phyloP scores from a whole-genome alignment of 2,797 vertebrate species.

The Setipinna tenuifilis region DNA sequence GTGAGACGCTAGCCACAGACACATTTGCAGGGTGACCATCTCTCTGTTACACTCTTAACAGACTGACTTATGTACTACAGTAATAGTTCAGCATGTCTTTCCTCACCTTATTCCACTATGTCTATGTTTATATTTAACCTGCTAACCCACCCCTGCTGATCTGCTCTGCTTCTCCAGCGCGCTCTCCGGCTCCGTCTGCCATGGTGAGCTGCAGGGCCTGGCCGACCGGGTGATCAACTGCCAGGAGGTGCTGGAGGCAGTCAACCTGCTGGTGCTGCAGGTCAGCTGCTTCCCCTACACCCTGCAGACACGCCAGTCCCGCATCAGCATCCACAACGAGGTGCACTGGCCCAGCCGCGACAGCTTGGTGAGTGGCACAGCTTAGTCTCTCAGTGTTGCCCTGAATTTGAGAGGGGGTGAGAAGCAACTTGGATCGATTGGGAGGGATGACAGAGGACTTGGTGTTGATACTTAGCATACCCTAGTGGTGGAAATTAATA shows the following conservation, averaged over 20 bases:
- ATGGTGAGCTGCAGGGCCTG: conserved; percentile 92
- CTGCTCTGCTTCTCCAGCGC: conserved; percentile 71
- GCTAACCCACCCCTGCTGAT: background rate
- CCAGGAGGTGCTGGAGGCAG: conserved; percentile 90
- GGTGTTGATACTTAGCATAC: background rate
- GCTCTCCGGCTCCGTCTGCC: conserved; percentile 89
- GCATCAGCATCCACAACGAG: conserved; percentile 90
- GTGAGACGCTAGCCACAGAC: conserved; percentile 63
- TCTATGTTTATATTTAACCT: background rate
- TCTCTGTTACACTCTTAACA: no score
- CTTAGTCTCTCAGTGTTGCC: background rate
- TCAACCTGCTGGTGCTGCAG: conserved; percentile 96
- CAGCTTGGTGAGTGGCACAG: conserved; percentile 74
- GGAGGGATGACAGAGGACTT: background rate
- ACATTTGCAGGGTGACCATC: no score
- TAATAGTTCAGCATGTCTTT: background rate
- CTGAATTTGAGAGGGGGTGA: background rate
- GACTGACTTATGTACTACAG: background rate
- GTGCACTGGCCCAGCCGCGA: conserved; percentile 90
- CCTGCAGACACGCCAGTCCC: conserved; percentile 92
- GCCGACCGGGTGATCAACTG: conserved; percentile 96
- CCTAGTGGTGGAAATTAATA: conserved; percentile 9
- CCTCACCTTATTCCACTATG: background rate
- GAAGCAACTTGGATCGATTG: background rate
- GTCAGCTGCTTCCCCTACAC: conserved; percentile 96